Percentiles rank a stretch among this genome's conserved stretches.
These are phyloP conservation scores for Hyalella azteca DNA, from an alignment of 2,888 invertebrate species.

Conservation along the genomic window DNA sequence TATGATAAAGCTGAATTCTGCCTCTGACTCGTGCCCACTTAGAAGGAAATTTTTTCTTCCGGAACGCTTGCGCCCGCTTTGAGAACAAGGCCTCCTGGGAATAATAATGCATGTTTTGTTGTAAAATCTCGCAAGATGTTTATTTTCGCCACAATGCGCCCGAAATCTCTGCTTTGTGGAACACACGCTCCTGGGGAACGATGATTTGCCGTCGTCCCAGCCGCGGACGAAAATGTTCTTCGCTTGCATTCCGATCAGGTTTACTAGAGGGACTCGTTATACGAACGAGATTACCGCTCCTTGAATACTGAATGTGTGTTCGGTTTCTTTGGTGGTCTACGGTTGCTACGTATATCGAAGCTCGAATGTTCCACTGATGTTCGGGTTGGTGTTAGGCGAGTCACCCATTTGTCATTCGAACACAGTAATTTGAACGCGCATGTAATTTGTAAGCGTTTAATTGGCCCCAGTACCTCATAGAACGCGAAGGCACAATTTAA, in stretches of 20 bases:
- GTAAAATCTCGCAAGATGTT: constrained; percentile 1
- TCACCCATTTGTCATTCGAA: too few species aligned
- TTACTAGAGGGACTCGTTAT: constrained; percentile 1
- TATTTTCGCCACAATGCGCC: background rate
- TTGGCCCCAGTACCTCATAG: too few species aligned
- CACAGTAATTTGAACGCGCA: too few species aligned
- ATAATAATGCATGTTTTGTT: constrained; percentile 35
- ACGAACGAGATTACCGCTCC: background rate
- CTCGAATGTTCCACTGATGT: too few species aligned
- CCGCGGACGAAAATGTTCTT: background rate
- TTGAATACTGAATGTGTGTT: constrained; percentile 14
- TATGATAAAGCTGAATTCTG: constrained; percentile 25
- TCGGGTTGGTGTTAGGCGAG: too few species aligned
- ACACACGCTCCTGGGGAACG: background rate
- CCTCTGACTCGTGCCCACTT: background rate
- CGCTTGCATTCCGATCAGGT: constrained; percentile 12
- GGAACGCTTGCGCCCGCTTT: constrained; percentile 18
- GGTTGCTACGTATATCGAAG: background rate
- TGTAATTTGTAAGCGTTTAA: too few species aligned
- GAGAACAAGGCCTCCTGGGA: constrained; percentile 2
- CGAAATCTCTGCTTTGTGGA: background rate
- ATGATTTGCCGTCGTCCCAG: constrained; percentile 24
- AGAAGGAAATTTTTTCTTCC: constrained; percentile 24
- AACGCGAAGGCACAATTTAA: too few species aligned
- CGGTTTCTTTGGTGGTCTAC: background rate